Evolutionary conservation across 2,888 invertebrate genomes (phyloP).

Genomic region (Andrena praecox): DNA sequence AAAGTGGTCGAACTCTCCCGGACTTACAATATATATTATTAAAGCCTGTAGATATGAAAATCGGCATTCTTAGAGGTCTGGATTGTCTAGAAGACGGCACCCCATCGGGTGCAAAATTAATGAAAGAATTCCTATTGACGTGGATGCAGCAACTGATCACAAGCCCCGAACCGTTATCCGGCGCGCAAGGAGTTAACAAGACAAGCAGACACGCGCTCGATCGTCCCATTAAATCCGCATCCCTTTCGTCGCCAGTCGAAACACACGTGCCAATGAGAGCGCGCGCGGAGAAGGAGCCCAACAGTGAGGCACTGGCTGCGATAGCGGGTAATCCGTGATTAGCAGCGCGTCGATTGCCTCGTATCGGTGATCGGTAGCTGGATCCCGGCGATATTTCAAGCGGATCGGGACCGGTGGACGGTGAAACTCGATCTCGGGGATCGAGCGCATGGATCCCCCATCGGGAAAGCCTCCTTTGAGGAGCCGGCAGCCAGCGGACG

Average conservation of each 20-base stretch:
- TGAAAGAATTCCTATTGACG: too few species aligned
- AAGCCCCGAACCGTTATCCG: too few species aligned
- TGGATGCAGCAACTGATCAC: too few species aligned
- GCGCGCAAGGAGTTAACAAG: not conserved
- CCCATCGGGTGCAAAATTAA: too few species aligned
- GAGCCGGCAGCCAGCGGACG: conserved; percentile 63
- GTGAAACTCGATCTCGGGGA: conserved; percentile 63
- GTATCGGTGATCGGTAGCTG: conserved; percentile 55
- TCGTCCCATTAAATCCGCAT: not conserved
- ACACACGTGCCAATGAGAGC: conserved; percentile 1
- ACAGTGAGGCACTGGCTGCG: conserved; percentile 31
- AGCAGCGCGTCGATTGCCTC: conserved; percentile 60
- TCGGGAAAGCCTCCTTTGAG: conserved; percentile 71
- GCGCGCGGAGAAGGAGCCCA: not conserved
- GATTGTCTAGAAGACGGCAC: too few species aligned
- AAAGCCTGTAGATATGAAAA: not conserved
- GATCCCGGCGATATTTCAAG: conserved; percentile 64
- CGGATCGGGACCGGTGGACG: conserved; percentile 48
- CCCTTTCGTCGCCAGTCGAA: not conserved
- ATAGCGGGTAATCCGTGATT: conserved; percentile 55
- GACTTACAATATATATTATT: not conserved
- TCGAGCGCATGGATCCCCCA: conserved; percentile 64
- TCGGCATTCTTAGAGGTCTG: too few species aligned
- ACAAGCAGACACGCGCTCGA: not conserved
- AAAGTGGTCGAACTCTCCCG: too few species aligned